Conservation (phyloP, 2,113 vertebrate genomes). For the Sebastes fasciatus region DNA sequence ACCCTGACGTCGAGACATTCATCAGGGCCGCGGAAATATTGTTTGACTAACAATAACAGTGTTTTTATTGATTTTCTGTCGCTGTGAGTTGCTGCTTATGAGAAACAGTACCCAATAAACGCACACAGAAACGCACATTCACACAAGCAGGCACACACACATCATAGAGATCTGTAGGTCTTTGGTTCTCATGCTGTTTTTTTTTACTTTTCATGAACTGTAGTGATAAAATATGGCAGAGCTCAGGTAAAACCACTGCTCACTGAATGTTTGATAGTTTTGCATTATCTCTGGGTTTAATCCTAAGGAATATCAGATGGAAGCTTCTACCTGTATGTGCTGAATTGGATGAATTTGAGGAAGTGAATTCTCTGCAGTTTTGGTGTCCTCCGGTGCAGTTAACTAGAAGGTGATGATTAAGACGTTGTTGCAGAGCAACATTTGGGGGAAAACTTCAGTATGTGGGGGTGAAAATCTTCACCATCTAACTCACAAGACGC, state of each 20-base stretch:
- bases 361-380: constrained; percentile 62
- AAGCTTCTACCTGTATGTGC: constrained; percentile 39
- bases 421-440: not conserved
- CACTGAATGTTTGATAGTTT: constrained; percentile 45
- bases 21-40: constrained; percentile 33
- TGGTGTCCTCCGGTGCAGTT: constrained; percentile 50
- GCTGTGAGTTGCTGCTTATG: constrained; percentile 36
- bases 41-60: constrained; percentile 62
- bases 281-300: constrained; percentile 50
- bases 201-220: not conserved
- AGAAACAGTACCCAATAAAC: constrained; percentile 30
- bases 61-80: constrained; percentile 72
- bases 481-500: not conserved
- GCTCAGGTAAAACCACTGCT: constrained; percentile 60
- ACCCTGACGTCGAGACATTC: constrained; percentile 26
- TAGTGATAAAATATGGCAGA: constrained; percentile 63
- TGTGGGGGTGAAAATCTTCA: not conserved
- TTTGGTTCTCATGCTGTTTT: not conserved
- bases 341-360: constrained; percentile 43
- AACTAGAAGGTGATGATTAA: constrained; percentile 41
- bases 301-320: constrained; percentile 54
- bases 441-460: not conserved
- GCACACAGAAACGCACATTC: not conserved
- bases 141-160: constrained; percentile 11
- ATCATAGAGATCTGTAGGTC: not conserved